phyloP scores from a whole-genome alignment of 2,113 vertebrate species.

The Eudyptes chrysolophus region DNA sequence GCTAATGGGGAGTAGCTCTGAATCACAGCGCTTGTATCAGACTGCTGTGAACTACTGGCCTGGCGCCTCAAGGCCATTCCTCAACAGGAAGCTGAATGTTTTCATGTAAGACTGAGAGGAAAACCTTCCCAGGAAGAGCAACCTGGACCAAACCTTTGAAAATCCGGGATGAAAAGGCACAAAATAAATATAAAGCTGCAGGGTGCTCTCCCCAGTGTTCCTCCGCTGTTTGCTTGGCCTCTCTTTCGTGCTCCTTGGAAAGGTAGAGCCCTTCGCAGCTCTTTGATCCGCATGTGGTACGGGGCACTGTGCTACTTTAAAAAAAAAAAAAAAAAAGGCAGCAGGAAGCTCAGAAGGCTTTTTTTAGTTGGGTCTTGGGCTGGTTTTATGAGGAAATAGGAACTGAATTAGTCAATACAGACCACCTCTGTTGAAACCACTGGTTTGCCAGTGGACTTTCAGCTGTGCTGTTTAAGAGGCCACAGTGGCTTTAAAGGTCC shows the following conservation, averaged over 20 bases:
- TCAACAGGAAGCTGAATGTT: slow-evolving; percentile 84
- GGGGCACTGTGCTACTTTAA: background rate
- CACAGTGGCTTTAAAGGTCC: background rate
- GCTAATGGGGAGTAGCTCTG: slow-evolving; percentile 79
- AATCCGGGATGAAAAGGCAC: slow-evolving; percentile 80
- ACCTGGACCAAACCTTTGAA: slow-evolving; percentile 80
- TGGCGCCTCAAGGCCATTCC: slow-evolving; percentile 78
- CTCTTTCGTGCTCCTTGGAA: slow-evolving; percentile 72
- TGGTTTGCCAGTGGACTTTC: background rate
- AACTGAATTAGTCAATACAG: slow-evolving; percentile 17
- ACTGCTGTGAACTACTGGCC: slow-evolving; percentile 77
- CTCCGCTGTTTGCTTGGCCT: slow-evolving; percentile 54
- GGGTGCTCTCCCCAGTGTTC: slow-evolving; percentile 67
- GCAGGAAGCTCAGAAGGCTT: slow-evolving; percentile 47
- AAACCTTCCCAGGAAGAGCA: slow-evolving; percentile 87
- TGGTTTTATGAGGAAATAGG: slow-evolving; percentile 41
- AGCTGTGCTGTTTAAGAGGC: slow-evolving; percentile 3
- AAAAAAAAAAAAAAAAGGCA: background rate
- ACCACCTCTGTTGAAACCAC: background rate
- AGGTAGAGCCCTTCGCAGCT: slow-evolving; percentile 59
- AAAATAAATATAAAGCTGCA: slow-evolving; percentile 81
- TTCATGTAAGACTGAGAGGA: slow-evolving; percentile 84
- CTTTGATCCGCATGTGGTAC: slow-evolving; percentile 76
- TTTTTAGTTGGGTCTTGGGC: slow-evolving; percentile 15
- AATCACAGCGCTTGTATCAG: slow-evolving; percentile 82